phyloP scores from a whole-genome alignment of 1,140 invertebrate genomes.

The Scaptomyza pallida region DNA sequence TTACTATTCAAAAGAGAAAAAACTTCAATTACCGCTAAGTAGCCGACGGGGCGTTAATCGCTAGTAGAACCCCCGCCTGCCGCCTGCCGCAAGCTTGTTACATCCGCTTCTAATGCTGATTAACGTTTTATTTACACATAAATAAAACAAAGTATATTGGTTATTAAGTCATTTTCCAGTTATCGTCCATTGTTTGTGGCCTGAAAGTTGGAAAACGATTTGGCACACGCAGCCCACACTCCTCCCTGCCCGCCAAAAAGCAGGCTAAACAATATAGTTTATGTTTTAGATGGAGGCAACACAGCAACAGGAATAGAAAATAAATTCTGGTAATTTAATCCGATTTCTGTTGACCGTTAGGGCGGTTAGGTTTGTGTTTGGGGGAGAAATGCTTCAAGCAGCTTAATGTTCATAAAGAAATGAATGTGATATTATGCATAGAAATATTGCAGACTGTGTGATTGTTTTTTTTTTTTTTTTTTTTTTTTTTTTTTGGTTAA shows the following conservation, averaged over 20 bases:
- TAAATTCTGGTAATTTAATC: slow-evolving; percentile 22
- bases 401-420: slow-evolving; percentile 35
- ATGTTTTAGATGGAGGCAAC: slow-evolving; percentile 3
- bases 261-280: slow-evolving; percentile 23
- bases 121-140: slow-evolving; percentile 68
- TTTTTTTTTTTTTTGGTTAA: too few relatives aligned
- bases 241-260: slow-evolving; percentile 23
- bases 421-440: slow-evolving; percentile 35
- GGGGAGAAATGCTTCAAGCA: slow-evolving; percentile 14
- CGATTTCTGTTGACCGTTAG: slow-evolving; percentile 30
- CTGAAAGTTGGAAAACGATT: slow-evolving; percentile 26
- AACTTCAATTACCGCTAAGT: slow-evolving; percentile 76
- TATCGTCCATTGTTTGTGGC: slow-evolving; percentile 32
- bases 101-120: slow-evolving; percentile 60
- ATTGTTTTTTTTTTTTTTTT: too few relatives aligned
- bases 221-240: slow-evolving; percentile 11
- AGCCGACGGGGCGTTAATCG: slow-evolving; percentile 57
- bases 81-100: not conserved
- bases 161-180: slow-evolving; percentile 69
- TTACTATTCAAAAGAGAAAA: slow-evolving; percentile 81
- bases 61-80: not conserved
- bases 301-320: not conserved
- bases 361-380: too few relatives aligned
- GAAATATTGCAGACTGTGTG: not conserved
- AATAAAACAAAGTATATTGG: slow-evolving; percentile 67